A percentile compares a stretch with the other conserved stretches of the same genome.
Evolutionary conservation across 2,113 vertebrate genomes (phyloP).

Genomic region (Phalacrocorax aristotelis): DNA sequence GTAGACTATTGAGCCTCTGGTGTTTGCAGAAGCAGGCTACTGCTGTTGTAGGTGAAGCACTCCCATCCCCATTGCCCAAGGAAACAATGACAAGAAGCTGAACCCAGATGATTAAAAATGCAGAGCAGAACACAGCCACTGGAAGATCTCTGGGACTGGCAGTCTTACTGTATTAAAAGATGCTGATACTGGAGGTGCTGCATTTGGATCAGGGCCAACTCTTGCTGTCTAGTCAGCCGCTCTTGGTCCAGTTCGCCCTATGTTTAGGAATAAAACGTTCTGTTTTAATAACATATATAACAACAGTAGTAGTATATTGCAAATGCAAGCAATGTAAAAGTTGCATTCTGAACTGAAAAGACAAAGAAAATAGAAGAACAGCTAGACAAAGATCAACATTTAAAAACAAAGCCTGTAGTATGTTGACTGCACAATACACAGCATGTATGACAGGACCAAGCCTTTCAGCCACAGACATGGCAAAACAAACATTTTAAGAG

Average conservation of each 20-base stretch:
- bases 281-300: neutral
- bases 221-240: slow-evolving; percentile 91
- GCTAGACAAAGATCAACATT: neutral
- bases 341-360: neutral
- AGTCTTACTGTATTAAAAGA: slow-evolving; percentile 90
- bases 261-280: neutral
- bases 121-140: neutral
- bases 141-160: neutral
- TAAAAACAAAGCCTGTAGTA: neutral
- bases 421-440: neutral
- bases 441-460: neutral
- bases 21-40: neutral
- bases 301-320: neutral
- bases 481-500: neutral
- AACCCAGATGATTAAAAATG: neutral
- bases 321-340: neutral
- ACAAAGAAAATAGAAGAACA: neutral
- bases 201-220: slow-evolving; percentile 91
- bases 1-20: accelerated
- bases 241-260: slow-evolving; percentile 94
- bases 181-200: slow-evolving; percentile 97
- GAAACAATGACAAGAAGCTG: neutral
- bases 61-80: neutral
- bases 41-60: neutral
- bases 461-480: neutral